Base-by-base conservation (phyloP, 2,113 vertebrate species). In the Colinus virginianus region DNA sequence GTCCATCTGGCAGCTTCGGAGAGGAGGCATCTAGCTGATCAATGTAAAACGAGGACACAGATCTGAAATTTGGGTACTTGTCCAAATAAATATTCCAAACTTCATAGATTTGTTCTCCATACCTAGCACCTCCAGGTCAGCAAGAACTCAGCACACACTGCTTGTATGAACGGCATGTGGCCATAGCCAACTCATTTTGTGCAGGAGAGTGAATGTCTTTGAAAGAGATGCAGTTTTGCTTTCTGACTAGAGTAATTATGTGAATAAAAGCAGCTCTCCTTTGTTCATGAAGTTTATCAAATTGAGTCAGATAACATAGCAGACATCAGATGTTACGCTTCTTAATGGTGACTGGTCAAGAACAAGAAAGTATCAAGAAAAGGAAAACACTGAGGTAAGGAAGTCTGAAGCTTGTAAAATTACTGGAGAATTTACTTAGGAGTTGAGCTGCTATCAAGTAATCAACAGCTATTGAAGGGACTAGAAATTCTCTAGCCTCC, bases 221-320 rank as follows among this genome's bases (percentile, higher is more conserved):
- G 80, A 63, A 92, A 63, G 59, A 87, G 90, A 89, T 87, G 78
- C 32, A 78, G 51, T 59, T 96, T 80, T 87, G 59, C 71, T 92
- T 26, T 28, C 63, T 70, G 79, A 84, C 34, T 76, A 48, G 55
- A 79, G 43, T 7, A 45, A 63, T 61, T 53, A 74, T 5, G 30
- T 17, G 30, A 91, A 84, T 80, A 59, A 88, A 86, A 80, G 61
- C 49, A 79, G 28, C 8, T 79, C 36, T 74, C 67, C 72, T 87
- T 43, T 78, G 23, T 34, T 69, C 70, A 21, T 5, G 12, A 48
- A 36, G 26, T 51, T n/a, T 83, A n/a, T 80, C 26, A 71, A 34
- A 72, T 71, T 34, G 32, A 82, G 83, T 76, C 28, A 63, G 78
- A 36, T 43, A 61, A 74, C 53, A 62, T 45, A 90, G 72, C n/a